Base-by-base conservation (phyloP, 1,140 invertebrate species). In the Chlorops oryzae region DNA sequence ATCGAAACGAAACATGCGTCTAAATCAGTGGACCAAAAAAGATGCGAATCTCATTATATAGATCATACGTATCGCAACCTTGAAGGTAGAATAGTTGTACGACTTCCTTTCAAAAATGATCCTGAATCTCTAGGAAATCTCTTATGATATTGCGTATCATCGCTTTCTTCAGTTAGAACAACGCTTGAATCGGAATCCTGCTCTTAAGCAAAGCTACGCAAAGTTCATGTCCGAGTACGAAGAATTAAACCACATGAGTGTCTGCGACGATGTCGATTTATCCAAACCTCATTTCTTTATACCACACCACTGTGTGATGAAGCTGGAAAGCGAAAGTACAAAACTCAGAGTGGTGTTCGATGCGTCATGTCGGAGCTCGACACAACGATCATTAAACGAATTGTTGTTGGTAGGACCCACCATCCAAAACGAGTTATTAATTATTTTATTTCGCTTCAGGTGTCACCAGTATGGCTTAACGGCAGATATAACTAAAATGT, bases 401-500 rank as follows among this genome's bases (percentile, higher is more conserved):
- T 54, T 62, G 6, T 56, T 67, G 13, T 51, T 61, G 15, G 56
- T 61, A 5, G 74, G 73, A 1, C 68, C 72, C 2, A 62, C 48
- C 3, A 52, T 75, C 10, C 74, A 76, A 46, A 51, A 67, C 22
- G 72, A 75, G 24, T 44, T 77, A 17, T 75, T 24, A 20, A 32
- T 40, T 76, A n/a, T 75, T 22, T 23, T 77, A 21, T 15, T 72
- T 0, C 54, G 66, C 17, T 78, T 77, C 55, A 50, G 73, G 23
- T 52, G 48, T 13, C 59, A 69, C 41, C 47, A 48, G 22, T 58
- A 65, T 37, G 63, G 61, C 1, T 25, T 76, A 2, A 58, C 58
- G 2, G 61, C 56, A 6, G 74, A 76, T 41, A 61, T 74, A 32
- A 51, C 51, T 39, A 72, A 73, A 53, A 75, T 75, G 73, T 78